phyloP scores from a whole-genome alignment of 2,888 invertebrate genomes.

The Pristionchus arcanus region DNA sequence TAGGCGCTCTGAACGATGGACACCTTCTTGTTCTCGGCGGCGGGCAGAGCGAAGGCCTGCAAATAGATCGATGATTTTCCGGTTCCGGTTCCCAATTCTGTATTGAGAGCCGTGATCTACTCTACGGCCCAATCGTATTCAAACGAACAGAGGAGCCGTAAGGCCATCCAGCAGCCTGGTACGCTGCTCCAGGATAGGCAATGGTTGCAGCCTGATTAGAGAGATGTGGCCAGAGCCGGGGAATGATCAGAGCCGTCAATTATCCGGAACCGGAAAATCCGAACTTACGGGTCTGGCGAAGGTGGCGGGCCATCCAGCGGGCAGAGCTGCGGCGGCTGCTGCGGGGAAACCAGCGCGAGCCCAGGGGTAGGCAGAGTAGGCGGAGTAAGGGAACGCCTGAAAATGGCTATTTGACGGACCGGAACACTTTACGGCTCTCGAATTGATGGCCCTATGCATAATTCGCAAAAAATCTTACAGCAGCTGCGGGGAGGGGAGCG shows the following conservation, averaged over 20 bases:
- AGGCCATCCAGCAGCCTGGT: neutral
- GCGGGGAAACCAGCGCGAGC: slow-evolving; percentile 28
- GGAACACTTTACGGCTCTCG: neutral
- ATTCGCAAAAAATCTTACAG: neutral
- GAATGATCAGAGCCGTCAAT: neutral
- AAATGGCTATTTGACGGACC: neutral
- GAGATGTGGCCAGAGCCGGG: slow-evolving; percentile 2
- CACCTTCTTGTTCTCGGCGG: slow-evolving; percentile 53
- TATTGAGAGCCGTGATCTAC: neutral
- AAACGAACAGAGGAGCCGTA: slow-evolving; percentile 43
- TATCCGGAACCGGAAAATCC: neutral
- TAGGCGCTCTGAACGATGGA: slow-evolving; percentile 53
- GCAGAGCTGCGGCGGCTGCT: slow-evolving; percentile 19
- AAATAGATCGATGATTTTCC: neutral
- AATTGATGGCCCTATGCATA: neutral
- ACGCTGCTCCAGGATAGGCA: neutral
- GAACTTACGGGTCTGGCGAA: slow-evolving; percentile 52
- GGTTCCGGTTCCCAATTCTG: neutral
- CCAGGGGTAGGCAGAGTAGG: slow-evolving; percentile 32
- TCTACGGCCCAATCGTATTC: slow-evolving; percentile 37
- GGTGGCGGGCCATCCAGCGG: slow-evolving; percentile 42
- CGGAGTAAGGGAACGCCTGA: slow-evolving; percentile 38
- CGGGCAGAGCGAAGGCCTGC: slow-evolving; percentile 43
- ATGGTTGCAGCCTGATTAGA: neutral
- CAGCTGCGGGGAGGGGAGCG: slow-evolving; percentile 27